Conservation (phyloP, 2,888 invertebrate genomes). For the Nebria salina region DNA sequence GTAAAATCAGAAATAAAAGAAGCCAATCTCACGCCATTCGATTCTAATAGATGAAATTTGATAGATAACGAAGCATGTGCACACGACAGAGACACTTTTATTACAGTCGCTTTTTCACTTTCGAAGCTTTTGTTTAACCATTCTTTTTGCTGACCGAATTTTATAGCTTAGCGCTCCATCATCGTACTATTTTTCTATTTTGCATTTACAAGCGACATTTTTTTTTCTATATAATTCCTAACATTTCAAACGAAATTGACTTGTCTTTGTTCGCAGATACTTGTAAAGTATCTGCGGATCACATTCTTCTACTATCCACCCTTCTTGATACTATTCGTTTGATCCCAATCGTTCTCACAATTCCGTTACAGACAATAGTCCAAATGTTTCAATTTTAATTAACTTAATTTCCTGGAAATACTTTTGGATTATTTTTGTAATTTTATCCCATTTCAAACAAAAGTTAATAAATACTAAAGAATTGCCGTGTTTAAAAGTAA, state of each 20-base stretch:
- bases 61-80: conserved; percentile 32
- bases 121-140: not conserved
- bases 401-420: no score
- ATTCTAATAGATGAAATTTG: conserved; percentile 46
- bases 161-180: not conserved
- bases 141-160: not conserved
- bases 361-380: no score
- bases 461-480: no score
- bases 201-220: not conserved
- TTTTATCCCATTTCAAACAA: no score
- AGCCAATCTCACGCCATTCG: conserved; percentile 43
- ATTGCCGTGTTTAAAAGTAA: no score
- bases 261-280: not conserved
- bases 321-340: no score
- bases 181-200: not conserved
- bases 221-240: no score
- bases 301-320: not conserved
- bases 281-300: conserved; percentile 7
- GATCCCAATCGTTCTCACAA: no score
- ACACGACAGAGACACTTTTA: not conserved
- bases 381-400: no score
- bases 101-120: not conserved
- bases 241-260: no score
- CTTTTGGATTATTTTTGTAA: no score
- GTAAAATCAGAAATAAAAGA: conserved; percentile 46